Conservation (phyloP, 2,113 vertebrate genomes). For the Oreotrochilus melanogaster region DNA sequence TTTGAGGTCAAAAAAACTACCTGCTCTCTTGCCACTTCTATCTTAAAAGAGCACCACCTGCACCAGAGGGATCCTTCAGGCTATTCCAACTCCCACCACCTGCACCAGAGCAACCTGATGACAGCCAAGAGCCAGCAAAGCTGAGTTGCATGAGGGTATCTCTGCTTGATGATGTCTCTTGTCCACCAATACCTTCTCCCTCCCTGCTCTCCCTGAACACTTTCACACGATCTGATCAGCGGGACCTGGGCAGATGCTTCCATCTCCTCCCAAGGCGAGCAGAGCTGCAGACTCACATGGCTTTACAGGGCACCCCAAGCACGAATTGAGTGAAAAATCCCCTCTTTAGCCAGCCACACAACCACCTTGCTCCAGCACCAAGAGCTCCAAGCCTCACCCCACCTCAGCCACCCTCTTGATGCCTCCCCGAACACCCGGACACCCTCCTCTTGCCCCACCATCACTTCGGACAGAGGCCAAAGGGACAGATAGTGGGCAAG, state of each 20-base stretch:
- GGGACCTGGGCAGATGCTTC: background rate
- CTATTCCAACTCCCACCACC: background rate
- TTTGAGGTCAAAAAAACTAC: background rate
- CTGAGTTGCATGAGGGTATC: fast-evolving
- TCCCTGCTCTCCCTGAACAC: background rate
- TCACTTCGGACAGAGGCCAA: background rate
- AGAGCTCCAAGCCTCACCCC: background rate
- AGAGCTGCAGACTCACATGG: fast-evolving
- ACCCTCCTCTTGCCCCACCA: background rate
- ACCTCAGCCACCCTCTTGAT: background rate
- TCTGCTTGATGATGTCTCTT: background rate
- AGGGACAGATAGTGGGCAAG: background rate
- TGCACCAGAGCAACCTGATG: background rate
- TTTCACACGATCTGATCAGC: fast-evolving
- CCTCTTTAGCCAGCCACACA: background rate
- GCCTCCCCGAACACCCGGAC: background rate
- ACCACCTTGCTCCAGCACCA: fast-evolving
- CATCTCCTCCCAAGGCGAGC: background rate
- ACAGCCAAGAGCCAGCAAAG: background rate
- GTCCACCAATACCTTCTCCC: background rate
- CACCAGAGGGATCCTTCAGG: fast-evolving
- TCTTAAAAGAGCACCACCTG: background rate
- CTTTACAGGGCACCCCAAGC: background rate
- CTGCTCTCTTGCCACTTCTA: background rate
- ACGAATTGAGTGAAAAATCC: background rate